Percentiles rank a stretch among this genome's conserved stretches.
Evolutionary conservation across 2,888 invertebrate genomes (phyloP).

Genomic region (Darwinula stevensoni): DNA sequence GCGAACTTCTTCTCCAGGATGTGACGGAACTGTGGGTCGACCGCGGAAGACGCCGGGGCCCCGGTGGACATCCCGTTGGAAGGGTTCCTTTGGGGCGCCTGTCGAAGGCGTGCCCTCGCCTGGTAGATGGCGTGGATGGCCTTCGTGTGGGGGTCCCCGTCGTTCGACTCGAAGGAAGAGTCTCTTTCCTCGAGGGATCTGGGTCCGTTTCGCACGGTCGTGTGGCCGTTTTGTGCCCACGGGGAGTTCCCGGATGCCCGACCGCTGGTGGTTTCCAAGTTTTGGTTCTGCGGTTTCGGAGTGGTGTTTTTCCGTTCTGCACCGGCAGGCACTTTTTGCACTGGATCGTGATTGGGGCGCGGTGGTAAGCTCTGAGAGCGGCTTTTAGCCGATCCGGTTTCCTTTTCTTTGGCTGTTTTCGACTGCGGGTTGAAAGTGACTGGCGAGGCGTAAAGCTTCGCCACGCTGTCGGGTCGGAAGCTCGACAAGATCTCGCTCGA

Average conservation of each 20-base stretch:
- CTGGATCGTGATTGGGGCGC: constrained; percentile 7
- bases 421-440: constrained; percentile 18
- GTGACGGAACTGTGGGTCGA: too few relatives aligned
- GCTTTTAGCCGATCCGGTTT: constrained; percentile 5
- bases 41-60: too few relatives aligned
- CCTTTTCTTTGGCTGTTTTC: neutral
- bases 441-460: constrained; percentile 64
- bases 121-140: neutral
- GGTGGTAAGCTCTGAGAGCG: constrained; percentile 9
- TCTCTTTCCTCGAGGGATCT: neutral
- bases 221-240: too few relatives aligned
- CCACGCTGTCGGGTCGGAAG: constrained; percentile 57
- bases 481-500: constrained; percentile 34
- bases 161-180: neutral
- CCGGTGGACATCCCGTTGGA: too few relatives aligned
- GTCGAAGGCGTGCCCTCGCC: neutral
- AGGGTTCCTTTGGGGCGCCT: too few relatives aligned
- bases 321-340: neutral
- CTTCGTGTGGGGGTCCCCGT: neutral
- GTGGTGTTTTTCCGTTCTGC: neutral
- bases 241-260: too few relatives aligned
- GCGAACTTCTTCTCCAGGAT: too few relatives aligned
- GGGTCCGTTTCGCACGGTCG: neutral
- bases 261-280: neutral
- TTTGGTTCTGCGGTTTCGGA: neutral